Percentiles rank a stretch among this genome's conserved stretches.
Evolutionary conservation across 2,113 vertebrate species (phyloP).

Genomic region (Semnornis frantzii): DNA sequence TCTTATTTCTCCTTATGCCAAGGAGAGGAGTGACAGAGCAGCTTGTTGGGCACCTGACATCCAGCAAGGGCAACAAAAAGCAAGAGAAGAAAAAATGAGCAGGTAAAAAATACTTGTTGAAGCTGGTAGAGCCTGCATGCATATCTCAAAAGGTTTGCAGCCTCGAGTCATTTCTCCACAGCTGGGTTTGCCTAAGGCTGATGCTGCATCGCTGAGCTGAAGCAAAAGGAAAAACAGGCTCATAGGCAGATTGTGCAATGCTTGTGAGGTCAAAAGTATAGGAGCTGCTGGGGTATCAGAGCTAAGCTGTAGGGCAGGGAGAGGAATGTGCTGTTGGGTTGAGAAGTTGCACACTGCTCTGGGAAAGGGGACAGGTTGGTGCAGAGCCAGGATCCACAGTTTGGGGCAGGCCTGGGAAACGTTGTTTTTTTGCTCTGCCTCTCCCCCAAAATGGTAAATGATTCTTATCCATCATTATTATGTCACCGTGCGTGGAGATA

Average conservation of each 20-base stretch:
- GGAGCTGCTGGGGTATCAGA: background rate
- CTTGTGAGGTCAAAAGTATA: slow-evolving; percentile 47
- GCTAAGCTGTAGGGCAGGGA: slow-evolving; percentile 8
- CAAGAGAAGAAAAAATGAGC: background rate
- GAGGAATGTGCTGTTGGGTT: slow-evolving; percentile 28
- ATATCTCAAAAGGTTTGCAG: background rate
- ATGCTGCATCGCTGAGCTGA: background rate
- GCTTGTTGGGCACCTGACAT: background rate
- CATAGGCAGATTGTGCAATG: background rate
- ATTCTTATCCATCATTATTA: slow-evolving; percentile 60
- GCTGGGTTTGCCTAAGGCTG: background rate
- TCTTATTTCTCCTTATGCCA: background rate
- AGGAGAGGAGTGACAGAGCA: background rate
- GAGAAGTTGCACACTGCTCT: background rate
- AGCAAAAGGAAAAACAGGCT: slow-evolving; percentile 1
- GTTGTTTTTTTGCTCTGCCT: background rate
- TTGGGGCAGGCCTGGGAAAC: slow-evolving; percentile 32
- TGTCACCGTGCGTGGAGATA: background rate
- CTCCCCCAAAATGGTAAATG: slow-evolving; percentile 14
- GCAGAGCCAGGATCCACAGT: background rate
- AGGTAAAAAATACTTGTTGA: background rate
- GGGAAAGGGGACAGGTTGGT: slow-evolving; percentile 15
- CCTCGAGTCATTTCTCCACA: slow-evolving; percentile 16
- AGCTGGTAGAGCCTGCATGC: background rate
- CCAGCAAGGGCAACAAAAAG: background rate